These are phyloP conservation scores for Rhea americana DNA, from an alignment of 2,113 vertebrate species.

Conservation along the genomic window DNA sequence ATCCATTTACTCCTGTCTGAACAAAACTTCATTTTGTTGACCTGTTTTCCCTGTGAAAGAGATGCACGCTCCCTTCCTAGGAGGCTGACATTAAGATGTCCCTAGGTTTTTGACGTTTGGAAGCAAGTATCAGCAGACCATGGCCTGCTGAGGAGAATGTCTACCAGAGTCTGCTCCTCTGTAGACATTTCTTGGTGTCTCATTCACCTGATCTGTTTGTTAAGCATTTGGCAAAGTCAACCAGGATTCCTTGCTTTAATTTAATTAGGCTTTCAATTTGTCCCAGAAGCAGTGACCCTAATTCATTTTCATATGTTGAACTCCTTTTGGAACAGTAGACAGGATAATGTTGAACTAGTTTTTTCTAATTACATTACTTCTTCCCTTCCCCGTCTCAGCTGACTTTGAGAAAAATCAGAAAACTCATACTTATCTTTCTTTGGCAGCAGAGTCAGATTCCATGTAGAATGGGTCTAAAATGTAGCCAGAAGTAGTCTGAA, in stretches of 20 bases:
- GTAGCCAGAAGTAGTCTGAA: not conserved
- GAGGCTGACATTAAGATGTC: not conserved
- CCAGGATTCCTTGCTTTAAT: constrained; percentile 3
- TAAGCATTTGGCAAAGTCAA: not conserved
- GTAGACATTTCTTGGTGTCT: not conserved
- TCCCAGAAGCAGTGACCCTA: not conserved
- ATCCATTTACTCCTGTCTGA: not conserved
- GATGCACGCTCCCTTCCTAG: not conserved
- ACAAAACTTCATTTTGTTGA: not conserved
- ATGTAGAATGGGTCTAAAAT: not conserved
- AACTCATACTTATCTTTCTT: not conserved
- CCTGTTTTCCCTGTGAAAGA: not conserved
- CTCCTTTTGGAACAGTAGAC: not conserved
- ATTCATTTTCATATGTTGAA: constrained; percentile 23
- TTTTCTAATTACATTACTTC: constrained; percentile 5
- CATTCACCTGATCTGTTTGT: not conserved
- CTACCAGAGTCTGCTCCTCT: not conserved
- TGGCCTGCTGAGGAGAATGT: not conserved
- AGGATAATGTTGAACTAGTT: constrained; percentile 1
- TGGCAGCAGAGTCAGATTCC: not conserved
- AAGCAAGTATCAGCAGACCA: not conserved
- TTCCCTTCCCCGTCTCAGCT: not conserved
- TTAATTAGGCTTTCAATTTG: not conserved
- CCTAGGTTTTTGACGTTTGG: not conserved
- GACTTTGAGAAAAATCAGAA: not conserved